A percentile compares a stretch with the other conserved stretches of the same genome.
phyloP scores from a whole-genome alignment of 2,113 vertebrate species.

The Chamaea fasciata region DNA sequence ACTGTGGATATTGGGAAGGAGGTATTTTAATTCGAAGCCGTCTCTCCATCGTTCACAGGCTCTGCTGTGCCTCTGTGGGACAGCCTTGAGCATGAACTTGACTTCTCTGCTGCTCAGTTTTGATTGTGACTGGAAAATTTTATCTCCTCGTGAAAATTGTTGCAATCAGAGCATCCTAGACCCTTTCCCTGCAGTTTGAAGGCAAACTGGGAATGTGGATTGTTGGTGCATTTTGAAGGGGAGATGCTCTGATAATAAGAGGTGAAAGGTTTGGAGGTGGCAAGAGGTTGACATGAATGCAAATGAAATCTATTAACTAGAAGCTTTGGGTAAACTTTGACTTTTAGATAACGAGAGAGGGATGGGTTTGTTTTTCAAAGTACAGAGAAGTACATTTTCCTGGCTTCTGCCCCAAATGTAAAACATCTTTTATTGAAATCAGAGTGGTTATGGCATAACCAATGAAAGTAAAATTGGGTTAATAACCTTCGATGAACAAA shows the following conservation, averaged over 20 bases:
- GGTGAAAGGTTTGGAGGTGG: background rate
- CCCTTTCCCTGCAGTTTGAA: background rate
- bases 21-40: background rate
- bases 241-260: background rate
- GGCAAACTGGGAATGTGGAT: background rate
- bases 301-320: background rate
- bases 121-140: background rate
- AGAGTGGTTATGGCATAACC: background rate
- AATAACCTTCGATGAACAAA: background rate
- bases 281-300: background rate
- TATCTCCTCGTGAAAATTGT: background rate
- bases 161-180: background rate
- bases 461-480: background rate
- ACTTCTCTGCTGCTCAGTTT: background rate
- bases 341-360: background rate
- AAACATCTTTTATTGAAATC: background rate
- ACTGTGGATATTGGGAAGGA: rapidly evolving
- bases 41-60: background rate
- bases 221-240: background rate
- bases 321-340: background rate
- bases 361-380: background rate
- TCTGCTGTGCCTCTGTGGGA: background rate
- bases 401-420: background rate
- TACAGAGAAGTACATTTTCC: background rate
- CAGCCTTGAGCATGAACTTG: background rate